These are phyloP conservation scores for Leptothorax acervorum DNA, from an alignment of 2,888 invertebrate species.

Conservation along the genomic window DNA sequence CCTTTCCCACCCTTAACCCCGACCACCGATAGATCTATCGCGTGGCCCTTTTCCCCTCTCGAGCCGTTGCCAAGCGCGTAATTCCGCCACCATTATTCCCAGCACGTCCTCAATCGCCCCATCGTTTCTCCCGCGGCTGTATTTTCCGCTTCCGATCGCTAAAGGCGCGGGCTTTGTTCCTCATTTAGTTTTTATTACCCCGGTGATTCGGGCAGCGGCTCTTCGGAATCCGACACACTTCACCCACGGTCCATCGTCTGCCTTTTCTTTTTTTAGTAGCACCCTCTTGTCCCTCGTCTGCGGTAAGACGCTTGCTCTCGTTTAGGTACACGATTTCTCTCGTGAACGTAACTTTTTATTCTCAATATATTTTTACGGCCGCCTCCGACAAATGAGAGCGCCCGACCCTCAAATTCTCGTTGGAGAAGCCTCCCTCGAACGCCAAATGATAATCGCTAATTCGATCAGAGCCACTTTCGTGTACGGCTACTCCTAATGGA, in stretches of 20 bases:
- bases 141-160: conserved; percentile 71
- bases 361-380: conserved; percentile 38
- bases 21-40: conserved; percentile 41
- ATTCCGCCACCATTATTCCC: conserved; percentile 84
- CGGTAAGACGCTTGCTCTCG: conserved; percentile 59
- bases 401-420: conserved; percentile 9
- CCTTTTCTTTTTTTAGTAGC: conserved; percentile 40
- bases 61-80: conserved; percentile 79
- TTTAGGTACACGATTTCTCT: conserved; percentile 67
- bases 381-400: neutral
- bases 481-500: conserved; percentile 30
- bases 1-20: conserved; percentile 68
- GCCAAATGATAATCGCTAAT: conserved; percentile 76
- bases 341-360: conserved; percentile 57
- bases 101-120: conserved; percentile 83
- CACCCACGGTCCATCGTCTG: conserved; percentile 57
- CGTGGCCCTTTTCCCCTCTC: conserved; percentile 57
- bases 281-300: conserved; percentile 54
- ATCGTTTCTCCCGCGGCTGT: conserved; percentile 71
- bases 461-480: conserved; percentile 70
- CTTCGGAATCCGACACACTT: conserved; percentile 59
- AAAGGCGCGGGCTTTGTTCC: conserved; percentile 82
- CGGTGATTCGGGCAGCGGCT: conserved; percentile 60
- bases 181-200: conserved; percentile 85
- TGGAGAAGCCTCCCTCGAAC: conserved; percentile 21